Evolutionary conservation across 2,113 vertebrate species (phyloP).

Genomic region (Cricetomys ansorgei): DNA sequence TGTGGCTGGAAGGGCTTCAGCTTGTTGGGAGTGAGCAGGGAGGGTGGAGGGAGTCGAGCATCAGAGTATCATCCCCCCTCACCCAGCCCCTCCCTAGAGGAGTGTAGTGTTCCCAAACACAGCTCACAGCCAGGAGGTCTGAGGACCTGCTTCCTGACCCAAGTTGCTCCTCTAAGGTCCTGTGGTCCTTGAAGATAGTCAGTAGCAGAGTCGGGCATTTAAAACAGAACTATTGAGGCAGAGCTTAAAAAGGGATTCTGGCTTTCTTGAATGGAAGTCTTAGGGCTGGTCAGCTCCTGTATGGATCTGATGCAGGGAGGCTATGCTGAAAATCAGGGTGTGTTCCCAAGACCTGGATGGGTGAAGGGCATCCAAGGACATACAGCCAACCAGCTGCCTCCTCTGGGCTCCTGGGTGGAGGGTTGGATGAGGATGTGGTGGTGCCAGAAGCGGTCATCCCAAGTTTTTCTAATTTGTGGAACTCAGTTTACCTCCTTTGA

Average conservation of each 20-base stretch:
- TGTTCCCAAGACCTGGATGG: fast-evolving
- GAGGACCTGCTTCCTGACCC: neutral
- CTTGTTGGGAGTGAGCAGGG: neutral
- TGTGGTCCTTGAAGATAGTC: neutral
- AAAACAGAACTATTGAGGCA: neutral
- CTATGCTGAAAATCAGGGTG: neutral
- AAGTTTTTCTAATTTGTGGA: neutral
- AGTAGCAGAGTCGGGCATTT: neutral
- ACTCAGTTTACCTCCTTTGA: neutral
- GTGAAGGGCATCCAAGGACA: neutral
- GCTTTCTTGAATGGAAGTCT: slow-evolving; percentile 15
- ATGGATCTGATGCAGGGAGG: neutral
- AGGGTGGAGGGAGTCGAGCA: neutral
- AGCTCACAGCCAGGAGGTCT: neutral
- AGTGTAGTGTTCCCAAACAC: neutral
- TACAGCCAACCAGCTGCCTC: neutral
- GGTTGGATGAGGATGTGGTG: fast-evolving
- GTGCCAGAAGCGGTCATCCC: fast-evolving
- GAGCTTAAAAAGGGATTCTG: slow-evolving; percentile 4
- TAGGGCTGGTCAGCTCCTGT: neutral
- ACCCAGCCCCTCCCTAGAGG: fast-evolving
- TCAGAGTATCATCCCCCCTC: neutral
- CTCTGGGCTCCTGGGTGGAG: neutral
- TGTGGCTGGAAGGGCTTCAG: neutral
- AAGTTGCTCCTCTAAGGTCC: neutral